These are phyloP conservation scores for Morinoia aosen DNA, from an alignment of 2,888 invertebrate genomes.

Conservation along the genomic window DNA sequence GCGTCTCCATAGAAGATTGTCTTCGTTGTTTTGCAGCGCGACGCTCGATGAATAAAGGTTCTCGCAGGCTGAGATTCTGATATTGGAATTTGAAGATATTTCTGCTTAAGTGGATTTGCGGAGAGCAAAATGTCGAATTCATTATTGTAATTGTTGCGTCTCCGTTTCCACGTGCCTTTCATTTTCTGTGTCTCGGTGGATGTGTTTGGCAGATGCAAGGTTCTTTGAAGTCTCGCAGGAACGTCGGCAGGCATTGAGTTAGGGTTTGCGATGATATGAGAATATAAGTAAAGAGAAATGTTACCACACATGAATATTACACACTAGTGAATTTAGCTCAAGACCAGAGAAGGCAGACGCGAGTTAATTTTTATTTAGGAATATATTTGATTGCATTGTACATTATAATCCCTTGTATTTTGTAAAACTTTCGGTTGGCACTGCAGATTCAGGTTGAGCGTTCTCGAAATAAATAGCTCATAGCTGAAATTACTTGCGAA, in stretches of 20 bases:
- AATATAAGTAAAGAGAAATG: background rate
- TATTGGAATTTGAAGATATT: background rate
- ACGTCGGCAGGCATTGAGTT: background rate
- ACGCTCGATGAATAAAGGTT: background rate
- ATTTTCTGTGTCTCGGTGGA: background rate
- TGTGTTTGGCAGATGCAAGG: background rate
- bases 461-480: background rate
- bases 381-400: too few relatives aligned
- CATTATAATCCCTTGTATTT: background rate
- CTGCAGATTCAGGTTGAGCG: background rate
- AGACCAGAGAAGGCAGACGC: too few relatives aligned
- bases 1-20: background rate
- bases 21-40: background rate
- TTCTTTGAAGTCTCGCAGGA: background rate
- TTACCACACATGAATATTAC: background rate
- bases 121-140: background rate
- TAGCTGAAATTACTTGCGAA: background rate
- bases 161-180: background rate
- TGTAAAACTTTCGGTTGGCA: background rate
- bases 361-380: too few relatives aligned
- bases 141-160: background rate
- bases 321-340: too few relatives aligned
- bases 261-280: background rate
- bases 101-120: background rate
- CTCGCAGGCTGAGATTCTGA: background rate